Percentiles rank a stretch among this genome's conserved stretches.
phyloP scores from a whole-genome alignment of 2,888 invertebrate species.

The Cosmopolites sordidus region DNA sequence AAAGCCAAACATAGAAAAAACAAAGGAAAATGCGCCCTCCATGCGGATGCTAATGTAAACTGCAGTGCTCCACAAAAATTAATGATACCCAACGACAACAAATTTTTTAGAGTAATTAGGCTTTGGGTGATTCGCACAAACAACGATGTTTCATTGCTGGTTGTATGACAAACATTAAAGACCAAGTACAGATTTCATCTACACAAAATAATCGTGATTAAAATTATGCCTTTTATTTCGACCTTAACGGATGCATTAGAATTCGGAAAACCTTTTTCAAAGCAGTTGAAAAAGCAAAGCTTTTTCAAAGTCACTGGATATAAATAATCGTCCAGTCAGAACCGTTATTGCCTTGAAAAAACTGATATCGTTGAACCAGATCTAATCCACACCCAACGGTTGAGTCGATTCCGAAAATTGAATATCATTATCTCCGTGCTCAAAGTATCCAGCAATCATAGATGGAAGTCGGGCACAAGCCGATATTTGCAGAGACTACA shows the following conservation, averaged over 20 bases:
- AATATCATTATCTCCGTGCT: not conserved
- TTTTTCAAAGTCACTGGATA: constrained; percentile 17
- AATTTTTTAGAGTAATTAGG: constrained; percentile 20
- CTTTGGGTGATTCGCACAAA: constrained; percentile 19
- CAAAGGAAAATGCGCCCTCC: constrained; percentile 14
- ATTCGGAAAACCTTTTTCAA: constrained; percentile 18
- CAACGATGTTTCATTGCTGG: constrained; percentile 17
- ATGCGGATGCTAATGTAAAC: constrained; percentile 12
- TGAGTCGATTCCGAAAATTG: constrained; percentile 5
- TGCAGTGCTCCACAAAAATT: constrained; percentile 16
- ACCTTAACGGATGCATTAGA: constrained; percentile 13
- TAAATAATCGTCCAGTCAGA: constrained; percentile 16
- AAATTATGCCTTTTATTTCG: constrained; percentile 20
- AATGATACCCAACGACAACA: constrained; percentile 12
- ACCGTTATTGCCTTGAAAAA: constrained; percentile 13
- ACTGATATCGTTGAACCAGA: too few species aligned
- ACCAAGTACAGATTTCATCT: constrained; percentile 7
- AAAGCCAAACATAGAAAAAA: constrained; percentile 7
- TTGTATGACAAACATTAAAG: constrained; percentile 16
- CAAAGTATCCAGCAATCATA: not conserved
- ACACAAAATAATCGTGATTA: constrained; percentile 11
- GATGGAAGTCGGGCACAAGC: not conserved
- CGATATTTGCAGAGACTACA: constrained; percentile 2
- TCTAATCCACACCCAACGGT: constrained; percentile 16
- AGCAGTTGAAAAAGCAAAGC: too few species aligned